These are phyloP conservation scores for Silurus glanis DNA, from an alignment of 2,113 vertebrate species.

Conservation along the genomic window DNA sequence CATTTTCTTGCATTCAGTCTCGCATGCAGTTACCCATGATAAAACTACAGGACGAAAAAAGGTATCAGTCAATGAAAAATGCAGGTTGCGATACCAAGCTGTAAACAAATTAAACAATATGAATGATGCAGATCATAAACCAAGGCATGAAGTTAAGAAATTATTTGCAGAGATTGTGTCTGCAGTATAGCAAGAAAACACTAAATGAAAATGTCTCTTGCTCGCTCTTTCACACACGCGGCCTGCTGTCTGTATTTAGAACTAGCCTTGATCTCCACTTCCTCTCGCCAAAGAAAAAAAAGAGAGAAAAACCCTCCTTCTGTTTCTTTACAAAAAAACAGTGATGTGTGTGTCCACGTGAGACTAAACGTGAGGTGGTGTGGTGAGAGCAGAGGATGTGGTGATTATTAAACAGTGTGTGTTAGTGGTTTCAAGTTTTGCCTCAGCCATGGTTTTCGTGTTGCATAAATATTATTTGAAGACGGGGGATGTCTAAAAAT, in stretches of 20 bases:
- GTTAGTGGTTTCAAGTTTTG: background rate
- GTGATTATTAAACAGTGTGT: background rate
- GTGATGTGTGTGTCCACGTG: background rate
- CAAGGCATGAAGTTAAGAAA: background rate
- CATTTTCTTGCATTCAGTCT: background rate
- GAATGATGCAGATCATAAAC: background rate
- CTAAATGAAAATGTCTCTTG: background rate
- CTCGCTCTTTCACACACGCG: background rate
- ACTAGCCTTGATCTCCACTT: conserved; percentile 10
- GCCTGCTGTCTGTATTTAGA: background rate
- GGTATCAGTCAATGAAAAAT: background rate
- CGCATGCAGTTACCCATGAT: background rate
- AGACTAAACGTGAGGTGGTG: background rate
- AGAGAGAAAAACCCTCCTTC: background rate
- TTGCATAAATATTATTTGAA: conserved; percentile 13
- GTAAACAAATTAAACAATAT: background rate
- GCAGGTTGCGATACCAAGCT: background rate
- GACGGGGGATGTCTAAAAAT: conserved; percentile 6
- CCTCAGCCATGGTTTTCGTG: background rate
- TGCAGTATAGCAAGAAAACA: background rate
- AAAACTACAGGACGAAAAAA: background rate
- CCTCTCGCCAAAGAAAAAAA: background rate
- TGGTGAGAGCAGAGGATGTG: background rate
- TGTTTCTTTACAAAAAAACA: background rate
- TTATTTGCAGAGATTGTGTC: background rate